These are phyloP conservation scores for Equus przewalskii DNA, from an alignment of 2,113 vertebrate species.

Conservation along the genomic window DNA sequence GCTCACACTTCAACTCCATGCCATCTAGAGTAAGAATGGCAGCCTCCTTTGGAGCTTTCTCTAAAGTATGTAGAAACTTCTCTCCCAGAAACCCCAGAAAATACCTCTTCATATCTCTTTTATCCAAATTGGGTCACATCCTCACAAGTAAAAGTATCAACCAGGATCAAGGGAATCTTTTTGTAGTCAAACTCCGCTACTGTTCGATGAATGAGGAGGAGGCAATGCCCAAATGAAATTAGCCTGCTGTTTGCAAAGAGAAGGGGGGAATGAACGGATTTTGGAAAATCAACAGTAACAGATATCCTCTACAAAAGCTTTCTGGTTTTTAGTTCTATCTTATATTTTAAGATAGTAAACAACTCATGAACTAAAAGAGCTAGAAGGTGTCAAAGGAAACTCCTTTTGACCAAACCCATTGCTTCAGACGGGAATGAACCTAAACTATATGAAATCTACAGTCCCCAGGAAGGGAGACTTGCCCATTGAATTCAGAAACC, in stretches of 20 bases:
- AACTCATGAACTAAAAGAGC: neutral
- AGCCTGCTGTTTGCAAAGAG: neutral
- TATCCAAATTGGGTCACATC: neutral
- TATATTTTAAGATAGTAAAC: conserved; percentile 8
- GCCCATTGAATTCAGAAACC: neutral
- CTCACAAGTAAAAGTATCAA: neutral
- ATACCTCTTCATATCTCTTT: neutral
- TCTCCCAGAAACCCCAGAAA: neutral
- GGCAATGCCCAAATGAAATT: neutral
- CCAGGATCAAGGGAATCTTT: neutral
- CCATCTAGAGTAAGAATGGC: neutral
- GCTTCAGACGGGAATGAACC: neutral
- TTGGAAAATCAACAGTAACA: neutral
- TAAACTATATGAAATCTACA: neutral
- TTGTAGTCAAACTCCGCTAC: neutral
- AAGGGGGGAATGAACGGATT: neutral
- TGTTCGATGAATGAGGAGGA: neutral
- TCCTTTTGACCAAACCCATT: neutral
- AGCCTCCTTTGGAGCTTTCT: neutral
- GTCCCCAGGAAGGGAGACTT: neutral
- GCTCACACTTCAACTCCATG: neutral
- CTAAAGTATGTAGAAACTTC: neutral
- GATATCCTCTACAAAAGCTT: neutral
- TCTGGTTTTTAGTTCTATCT: neutral
- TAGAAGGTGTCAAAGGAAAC: neutral